Evolutionary conservation across 64 coral and sea anemone genomes (phyloP).

Genomic region (Stichodactyla mertensii): DNA sequence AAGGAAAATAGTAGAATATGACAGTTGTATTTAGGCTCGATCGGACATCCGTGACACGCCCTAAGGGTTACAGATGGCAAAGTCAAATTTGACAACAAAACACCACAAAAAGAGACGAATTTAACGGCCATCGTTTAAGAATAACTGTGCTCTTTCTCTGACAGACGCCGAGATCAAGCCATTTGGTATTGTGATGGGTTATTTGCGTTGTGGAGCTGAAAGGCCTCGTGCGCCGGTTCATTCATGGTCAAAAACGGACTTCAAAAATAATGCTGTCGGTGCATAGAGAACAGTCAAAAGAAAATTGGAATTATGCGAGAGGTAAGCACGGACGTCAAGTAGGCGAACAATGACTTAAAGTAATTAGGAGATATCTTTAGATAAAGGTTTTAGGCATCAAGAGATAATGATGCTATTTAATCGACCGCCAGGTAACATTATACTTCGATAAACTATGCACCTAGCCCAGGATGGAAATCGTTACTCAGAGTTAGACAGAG

Average conservation of each 20-base stretch:
- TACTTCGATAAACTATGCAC: neutral
- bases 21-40: neutral
- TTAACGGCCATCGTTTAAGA: neutral
- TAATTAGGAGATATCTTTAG: conserved; percentile 10
- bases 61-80: conserved; percentile 7
- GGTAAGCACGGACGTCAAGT: neutral
- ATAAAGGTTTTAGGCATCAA: conserved; percentile 17
- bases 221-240: neutral
- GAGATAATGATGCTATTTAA: conserved; percentile 14
- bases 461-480: neutral
- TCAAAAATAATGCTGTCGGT: neutral
- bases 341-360: conserved; percentile 2
- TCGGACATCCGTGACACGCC: conserved; percentile 11
- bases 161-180: conserved; percentile 3
- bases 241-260: neutral
- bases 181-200: conserved; percentile 1
- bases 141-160: conserved; percentile 1
- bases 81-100: conserved; percentile 9
- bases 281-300: neutral
- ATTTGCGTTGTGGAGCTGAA: neutral
- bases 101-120: neutral
- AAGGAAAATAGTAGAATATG: neutral
- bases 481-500: neutral
- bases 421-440: neutral
- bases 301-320: neutral